These are phyloP conservation scores for Poeciliopsis turneri DNA, from an alignment of 2,797 vertebrate species.

Conservation along the genomic window DNA sequence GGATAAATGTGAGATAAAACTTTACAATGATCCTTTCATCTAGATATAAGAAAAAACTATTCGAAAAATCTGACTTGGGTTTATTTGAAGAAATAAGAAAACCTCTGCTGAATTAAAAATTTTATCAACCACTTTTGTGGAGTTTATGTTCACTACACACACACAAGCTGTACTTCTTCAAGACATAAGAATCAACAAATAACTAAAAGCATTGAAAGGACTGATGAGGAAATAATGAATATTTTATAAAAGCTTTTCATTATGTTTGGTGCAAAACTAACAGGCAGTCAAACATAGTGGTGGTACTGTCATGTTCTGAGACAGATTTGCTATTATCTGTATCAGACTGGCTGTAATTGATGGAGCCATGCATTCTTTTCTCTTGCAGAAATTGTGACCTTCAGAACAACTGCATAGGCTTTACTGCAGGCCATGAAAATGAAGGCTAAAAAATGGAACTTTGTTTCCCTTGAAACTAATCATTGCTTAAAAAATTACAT, in stretches of 20 bases:
- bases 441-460: rapidly evolving
- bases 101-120: neutral
- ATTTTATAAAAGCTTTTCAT: neutral
- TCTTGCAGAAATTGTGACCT: neutral
- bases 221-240: neutral
- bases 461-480: neutral
- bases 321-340: neutral
- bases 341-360: neutral
- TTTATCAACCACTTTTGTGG: neutral
- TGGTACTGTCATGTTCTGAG: neutral
- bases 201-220: neutral
- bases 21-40: neutral
- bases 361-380: neutral
- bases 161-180: neutral
- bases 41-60: neutral
- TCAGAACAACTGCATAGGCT: neutral
- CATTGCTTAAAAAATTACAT: neutral
- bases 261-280: neutral
- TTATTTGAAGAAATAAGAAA: neutral
- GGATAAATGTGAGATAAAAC: neutral
- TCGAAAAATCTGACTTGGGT: neutral
- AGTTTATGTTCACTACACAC: neutral
- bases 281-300: neutral
- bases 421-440: neutral
- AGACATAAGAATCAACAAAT: neutral